A percentile compares a stretch with the other conserved stretches of the same genome.
Conservation (phyloP, 2,888 invertebrate genomes). For the Fragum sueziense region DNA sequence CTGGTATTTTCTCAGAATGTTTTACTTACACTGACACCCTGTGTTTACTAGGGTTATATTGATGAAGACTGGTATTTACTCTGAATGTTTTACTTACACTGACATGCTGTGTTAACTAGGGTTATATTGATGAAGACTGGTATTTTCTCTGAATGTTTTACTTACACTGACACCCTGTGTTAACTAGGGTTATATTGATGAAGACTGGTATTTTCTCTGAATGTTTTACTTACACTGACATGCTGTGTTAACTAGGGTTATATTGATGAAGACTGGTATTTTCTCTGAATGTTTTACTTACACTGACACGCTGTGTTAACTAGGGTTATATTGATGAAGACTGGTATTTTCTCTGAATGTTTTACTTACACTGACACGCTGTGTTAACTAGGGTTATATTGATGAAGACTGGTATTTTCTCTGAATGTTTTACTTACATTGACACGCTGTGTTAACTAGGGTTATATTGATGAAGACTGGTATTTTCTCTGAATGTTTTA, state of each 20-base stretch:
- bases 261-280: slow-evolving; percentile 84
- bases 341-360: slow-evolving; percentile 84
- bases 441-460: slow-evolving; percentile 83
- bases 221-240: slow-evolving; percentile 85
- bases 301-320: slow-evolving; percentile 84
- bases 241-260: slow-evolving; percentile 83
- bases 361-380: slow-evolving; percentile 84
- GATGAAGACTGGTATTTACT: slow-evolving; percentile 84
- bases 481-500: slow-evolving; percentile 84
- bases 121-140: slow-evolving; percentile 84
- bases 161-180: slow-evolving; percentile 84
- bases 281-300: slow-evolving; percentile 84
- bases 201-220: slow-evolving; percentile 84
- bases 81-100: slow-evolving; percentile 85
- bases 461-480: slow-evolving; percentile 84
- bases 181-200: slow-evolving; percentile 84
- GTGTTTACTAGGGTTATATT: slow-evolving; percentile 84
- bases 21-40: slow-evolving; percentile 84
- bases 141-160: slow-evolving; percentile 84
- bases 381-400: slow-evolving; percentile 84
- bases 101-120: slow-evolving; percentile 83
- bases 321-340: slow-evolving; percentile 84
- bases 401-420: slow-evolving; percentile 84
- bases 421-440: slow-evolving; percentile 85
- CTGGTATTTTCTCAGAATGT: slow-evolving; percentile 84